Percentiles rank a stretch among this genome's conserved stretches.
phyloP scores from a whole-genome alignment of 2,888 invertebrate genomes.

The Papilio elwesi region DNA sequence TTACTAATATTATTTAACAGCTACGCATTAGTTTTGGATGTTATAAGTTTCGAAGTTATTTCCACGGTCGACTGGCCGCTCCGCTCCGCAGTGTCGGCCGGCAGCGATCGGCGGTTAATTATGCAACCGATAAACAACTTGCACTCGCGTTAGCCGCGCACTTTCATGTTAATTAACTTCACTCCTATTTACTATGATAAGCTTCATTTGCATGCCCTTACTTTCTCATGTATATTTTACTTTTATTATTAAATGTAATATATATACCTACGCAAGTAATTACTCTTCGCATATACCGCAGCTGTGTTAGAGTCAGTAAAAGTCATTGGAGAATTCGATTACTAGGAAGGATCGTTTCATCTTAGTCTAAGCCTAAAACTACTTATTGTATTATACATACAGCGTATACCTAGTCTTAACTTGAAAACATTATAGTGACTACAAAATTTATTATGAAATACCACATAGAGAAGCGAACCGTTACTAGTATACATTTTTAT shows the following conservation, averaged over 20 bases:
- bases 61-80: constrained; percentile 43
- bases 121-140: constrained; percentile 64
- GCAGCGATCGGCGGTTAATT: constrained; percentile 57
- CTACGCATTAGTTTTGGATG: background rate
- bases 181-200: constrained; percentile 47
- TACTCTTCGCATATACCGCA: background rate
- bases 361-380: background rate
- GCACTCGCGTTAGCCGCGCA: constrained; percentile 51
- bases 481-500: too few species aligned
- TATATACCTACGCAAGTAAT: background rate
- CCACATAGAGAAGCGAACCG: too few species aligned
- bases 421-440: too few species aligned
- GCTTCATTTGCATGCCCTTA: constrained; percentile 42
- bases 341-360: background rate
- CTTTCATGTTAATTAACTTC: constrained; percentile 63
- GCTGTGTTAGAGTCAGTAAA: background rate
- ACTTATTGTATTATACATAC: background rate
- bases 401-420: too few species aligned
- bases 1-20: background rate
- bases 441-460: too few species aligned
- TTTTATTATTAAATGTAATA: constrained; percentile 3
- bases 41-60: constrained; percentile 43
- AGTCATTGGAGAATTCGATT: background rate
- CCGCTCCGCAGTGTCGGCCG: constrained; percentile 41
- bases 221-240: constrained; percentile 28